Conservation (phyloP, 2,888 invertebrate species). For the Tipula confusa region DNA sequence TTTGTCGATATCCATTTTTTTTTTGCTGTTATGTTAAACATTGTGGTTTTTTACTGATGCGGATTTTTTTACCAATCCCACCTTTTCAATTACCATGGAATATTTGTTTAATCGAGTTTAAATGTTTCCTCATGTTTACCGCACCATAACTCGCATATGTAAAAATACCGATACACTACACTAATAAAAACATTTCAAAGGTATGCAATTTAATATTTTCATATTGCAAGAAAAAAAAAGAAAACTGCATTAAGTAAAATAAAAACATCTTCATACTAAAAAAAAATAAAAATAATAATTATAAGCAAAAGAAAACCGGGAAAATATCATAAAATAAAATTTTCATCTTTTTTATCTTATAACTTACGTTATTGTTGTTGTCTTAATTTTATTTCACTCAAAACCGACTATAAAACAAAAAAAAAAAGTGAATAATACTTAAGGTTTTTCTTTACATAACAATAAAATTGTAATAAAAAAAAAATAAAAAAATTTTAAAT, state of each 20-base stretch:
- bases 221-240: not conserved
- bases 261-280: not conserved
- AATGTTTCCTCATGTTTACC: too few species aligned
- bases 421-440: not conserved
- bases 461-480: not conserved
- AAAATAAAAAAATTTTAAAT: not conserved
- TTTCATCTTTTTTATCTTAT: conserved; percentile 5
- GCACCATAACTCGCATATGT: too few species aligned
- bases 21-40: too few species aligned
- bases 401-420: not conserved
- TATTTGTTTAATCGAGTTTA: too few species aligned
- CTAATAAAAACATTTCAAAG: not conserved
- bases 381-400: not conserved
- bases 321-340: conserved; percentile 9
- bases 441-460: not conserved
- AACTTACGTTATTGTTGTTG: not conserved
- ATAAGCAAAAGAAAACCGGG: not conserved
- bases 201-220: not conserved
- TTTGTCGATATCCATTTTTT: too few species aligned
- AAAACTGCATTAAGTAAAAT: not conserved
- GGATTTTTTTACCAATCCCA: too few species aligned
- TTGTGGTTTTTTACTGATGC: too few species aligned
- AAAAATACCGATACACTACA: too few species aligned
- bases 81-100: too few species aligned
- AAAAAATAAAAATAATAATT: not conserved